phyloP scores from a whole-genome alignment of 2,888 invertebrate species.

The Cyclophora albipunctata region DNA sequence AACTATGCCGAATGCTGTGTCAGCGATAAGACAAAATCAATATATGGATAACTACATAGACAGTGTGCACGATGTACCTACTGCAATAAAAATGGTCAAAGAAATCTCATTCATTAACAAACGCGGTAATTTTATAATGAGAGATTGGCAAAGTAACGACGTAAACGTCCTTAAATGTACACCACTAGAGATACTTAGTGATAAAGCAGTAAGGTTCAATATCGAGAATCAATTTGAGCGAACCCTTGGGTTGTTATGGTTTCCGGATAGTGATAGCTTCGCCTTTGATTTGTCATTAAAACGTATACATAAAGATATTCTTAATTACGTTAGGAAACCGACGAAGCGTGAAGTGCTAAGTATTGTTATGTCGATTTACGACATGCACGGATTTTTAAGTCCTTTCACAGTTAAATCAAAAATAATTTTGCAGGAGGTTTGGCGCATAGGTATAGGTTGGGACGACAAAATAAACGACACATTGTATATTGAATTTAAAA shows the following conservation, averaged over 20 bases:
- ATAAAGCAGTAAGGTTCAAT: neutral
- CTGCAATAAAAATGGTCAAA: neutral
- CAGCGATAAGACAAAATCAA: neutral
- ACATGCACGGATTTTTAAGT: conserved; percentile 12
- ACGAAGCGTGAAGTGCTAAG: conserved; percentile 12
- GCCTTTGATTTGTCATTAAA: conserved; percentile 13
- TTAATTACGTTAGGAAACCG: conserved; percentile 7
- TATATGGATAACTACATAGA: conserved; percentile 1
- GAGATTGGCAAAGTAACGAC: neutral
- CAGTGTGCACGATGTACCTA: neutral
- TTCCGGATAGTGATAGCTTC: conserved; percentile 7
- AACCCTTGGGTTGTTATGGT: conserved; percentile 18
- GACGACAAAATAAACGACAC: neutral
- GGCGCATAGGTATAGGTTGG: conserved; percentile 8
- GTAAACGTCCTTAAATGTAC: no score
- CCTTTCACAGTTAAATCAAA: conserved; percentile 16
- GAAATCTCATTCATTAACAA: neutral
- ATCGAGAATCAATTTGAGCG: neutral
- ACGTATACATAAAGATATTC: conserved; percentile 7
- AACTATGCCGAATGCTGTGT: conserved; percentile 5
- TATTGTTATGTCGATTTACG: conserved; percentile 18
- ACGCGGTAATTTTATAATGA: neutral
- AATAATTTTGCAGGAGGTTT: conserved; percentile 16
- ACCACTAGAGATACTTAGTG: no score
- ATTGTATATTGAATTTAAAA: neutral